Base-by-base conservation (phyloP, 2,113 vertebrate genomes). In the Bubalus kerabau region DNA sequence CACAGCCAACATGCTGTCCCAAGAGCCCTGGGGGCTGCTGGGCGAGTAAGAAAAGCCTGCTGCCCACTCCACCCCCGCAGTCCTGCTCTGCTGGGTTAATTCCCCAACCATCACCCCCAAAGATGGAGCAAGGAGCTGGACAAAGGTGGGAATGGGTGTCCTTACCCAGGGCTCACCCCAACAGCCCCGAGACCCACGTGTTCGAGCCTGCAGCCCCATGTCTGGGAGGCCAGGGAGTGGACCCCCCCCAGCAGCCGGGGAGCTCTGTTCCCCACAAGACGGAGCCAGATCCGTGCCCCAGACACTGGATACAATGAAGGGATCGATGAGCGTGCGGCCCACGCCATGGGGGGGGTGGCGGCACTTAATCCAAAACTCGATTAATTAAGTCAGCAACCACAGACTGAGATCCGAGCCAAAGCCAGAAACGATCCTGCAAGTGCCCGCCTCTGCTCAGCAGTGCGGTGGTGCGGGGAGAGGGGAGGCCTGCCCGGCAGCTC, bases 261-360 rank as follows among this genome's bases (percentile, higher is more conserved):
- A 93, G 46, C 23, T 12, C 40, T n/a, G 48, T 32, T 48, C 81
- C 87, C n/a, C 14, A 15, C 6, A 12, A 11, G 50, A 24, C 0
- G 0, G 57, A 62, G 94, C 59, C 32, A 19, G 28, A 24, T n/a
- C 60, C 2, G 21, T 24, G 28, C 28, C 46, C 36, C 14, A 30
- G 32, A 24, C 1, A 1, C 52, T 56, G 19, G 7, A 48, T 0
- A 3, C 54, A 7, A 9, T 0, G 7, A n/a, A 50, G 28, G 80
- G 5, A 30, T 48, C 13, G 1, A 57, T 21, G 30, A 23, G 0
- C 28, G 1, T 0, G 23, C 4, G 12, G 52, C 56, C 2, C 0
- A 23, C 0, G 0, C 57, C 17, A 6, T 26, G 0, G 24, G 9
- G 52, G 64, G 30, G 32, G 2, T 17, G 64, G 32, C 3, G 15